A percentile compares a stretch with the other conserved stretches of the same genome.
Conservation (phyloP, 1,140 invertebrate species). For the Drosophila lacertosa region DNA sequence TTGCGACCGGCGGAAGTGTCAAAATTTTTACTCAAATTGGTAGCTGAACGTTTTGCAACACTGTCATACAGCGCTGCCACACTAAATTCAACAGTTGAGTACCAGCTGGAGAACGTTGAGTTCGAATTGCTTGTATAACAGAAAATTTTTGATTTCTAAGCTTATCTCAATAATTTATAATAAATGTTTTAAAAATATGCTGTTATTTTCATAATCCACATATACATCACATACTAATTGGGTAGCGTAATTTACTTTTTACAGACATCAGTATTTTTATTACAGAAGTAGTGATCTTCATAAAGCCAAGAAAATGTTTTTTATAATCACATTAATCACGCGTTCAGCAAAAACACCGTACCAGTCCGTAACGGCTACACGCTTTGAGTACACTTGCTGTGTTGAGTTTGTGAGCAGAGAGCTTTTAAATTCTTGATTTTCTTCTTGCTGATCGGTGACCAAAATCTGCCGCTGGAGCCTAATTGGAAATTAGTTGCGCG, state of each 20-base stretch:
- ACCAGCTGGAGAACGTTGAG: not conserved
- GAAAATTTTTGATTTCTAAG: too few species aligned
- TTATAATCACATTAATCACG: slow-evolving; percentile 4
- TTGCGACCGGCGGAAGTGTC: slow-evolving; percentile 60
- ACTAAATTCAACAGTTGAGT: slow-evolving; percentile 8
- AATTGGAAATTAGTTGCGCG: slow-evolving; percentile 62
- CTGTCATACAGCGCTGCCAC: not conserved
- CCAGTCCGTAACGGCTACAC: slow-evolving; percentile 12
- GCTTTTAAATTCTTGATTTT: slow-evolving; percentile 63
- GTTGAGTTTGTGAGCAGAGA: slow-evolving; percentile 38
- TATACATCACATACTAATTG: not conserved
- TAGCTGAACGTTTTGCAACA: slow-evolving; percentile 15
- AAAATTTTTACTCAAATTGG: slow-evolving; percentile 38
- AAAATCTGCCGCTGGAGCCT: slow-evolving; percentile 55
- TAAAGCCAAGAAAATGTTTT: not conserved
- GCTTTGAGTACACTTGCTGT: slow-evolving; percentile 16
- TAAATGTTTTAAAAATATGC: too few species aligned
- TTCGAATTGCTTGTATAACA: too few species aligned
- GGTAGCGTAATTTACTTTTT: too few species aligned
- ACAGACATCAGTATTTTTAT: too few species aligned
- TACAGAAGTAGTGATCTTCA: too few species aligned
- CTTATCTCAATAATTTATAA: too few species aligned
- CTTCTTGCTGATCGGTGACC: slow-evolving; percentile 32
- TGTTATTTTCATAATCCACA: not conserved
- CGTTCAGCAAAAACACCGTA: not conserved